Conservation (phyloP, 2,888 invertebrate species). For the Calameuta idolon region DNA sequence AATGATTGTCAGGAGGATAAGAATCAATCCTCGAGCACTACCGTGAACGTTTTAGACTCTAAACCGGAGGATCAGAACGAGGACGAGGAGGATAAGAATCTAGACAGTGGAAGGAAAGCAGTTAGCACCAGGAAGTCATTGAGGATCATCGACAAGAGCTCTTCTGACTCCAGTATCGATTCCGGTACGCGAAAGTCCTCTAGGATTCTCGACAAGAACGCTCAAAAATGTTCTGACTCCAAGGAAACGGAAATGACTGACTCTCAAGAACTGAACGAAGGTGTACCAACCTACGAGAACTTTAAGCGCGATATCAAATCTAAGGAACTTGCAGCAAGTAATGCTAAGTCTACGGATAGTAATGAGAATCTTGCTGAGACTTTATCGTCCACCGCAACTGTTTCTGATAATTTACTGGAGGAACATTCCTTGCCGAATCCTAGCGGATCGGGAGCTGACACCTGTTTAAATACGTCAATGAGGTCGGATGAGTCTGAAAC, state of each 20-base stretch:
- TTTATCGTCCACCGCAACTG: not conserved
- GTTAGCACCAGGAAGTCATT: conserved; percentile 35
- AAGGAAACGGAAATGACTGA: not conserved
- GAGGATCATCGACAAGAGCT: conserved; percentile 33
- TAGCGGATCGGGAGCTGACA: not conserved
- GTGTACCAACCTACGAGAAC: not conserved
- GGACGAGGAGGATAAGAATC: not conserved
- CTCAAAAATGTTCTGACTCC: conserved; percentile 1
- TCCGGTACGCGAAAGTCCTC: conserved; percentile 6
- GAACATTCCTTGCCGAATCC: not conserved
- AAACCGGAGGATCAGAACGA: not conserved
- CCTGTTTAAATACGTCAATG: conserved; percentile 7
- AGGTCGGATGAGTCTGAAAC: conserved; percentile 52
- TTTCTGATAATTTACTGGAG: not conserved
- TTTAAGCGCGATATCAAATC: not conserved
- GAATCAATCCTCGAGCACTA: not conserved
- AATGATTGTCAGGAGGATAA: not conserved
- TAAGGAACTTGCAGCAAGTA: not conserved
- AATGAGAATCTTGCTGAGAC: not conserved
- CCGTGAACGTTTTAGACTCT: not conserved
- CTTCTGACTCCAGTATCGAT: conserved; percentile 4
- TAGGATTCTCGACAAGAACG: not conserved
- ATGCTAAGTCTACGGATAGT: not conserved
- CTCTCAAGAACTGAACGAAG: not conserved
- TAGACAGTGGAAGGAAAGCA: conserved; percentile 29